Percentiles rank a stretch among this genome's conserved stretches.
These are phyloP conservation scores for Salmo trutta DNA, from an alignment of 2,797 vertebrate species.

Conservation along the genomic window DNA sequence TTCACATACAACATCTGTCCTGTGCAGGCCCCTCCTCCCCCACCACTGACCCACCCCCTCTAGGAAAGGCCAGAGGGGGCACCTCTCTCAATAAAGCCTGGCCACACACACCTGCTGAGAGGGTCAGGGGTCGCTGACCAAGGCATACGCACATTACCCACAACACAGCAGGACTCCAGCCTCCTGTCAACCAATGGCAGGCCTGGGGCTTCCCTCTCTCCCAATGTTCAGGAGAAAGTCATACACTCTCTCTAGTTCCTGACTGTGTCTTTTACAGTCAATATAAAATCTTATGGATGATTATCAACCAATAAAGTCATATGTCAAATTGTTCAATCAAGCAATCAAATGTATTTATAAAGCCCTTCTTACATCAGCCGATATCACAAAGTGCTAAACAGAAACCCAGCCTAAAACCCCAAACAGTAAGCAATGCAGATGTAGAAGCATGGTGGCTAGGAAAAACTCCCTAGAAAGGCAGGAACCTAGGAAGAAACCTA, in stretches of 20 bases:
- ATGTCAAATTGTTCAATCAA: neutral
- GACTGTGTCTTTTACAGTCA: neutral
- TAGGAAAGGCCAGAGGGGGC: conserved; percentile 46
- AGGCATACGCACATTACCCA: conserved; percentile 35
- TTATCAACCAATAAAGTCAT: neutral
- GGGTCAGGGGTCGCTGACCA: conserved; percentile 64
- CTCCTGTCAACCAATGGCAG: conserved; percentile 16
- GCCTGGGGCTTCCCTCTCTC: conserved; percentile 34
- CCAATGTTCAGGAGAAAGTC: conserved; percentile 19
- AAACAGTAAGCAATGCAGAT: no score
- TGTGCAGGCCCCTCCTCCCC: conserved; percentile 6
- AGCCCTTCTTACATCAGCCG: no score
- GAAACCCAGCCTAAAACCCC: no score
- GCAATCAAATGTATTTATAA: no score
- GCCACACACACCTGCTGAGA: conserved; percentile 73
- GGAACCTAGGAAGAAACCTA: no score
- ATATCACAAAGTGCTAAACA: no score
- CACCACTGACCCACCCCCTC: conserved; percentile 34
- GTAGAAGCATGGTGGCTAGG: no score
- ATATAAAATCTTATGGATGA: neutral
- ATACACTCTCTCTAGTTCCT: conserved; percentile 14
- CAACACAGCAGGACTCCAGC: conserved; percentile 40
- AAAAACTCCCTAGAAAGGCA: no score
- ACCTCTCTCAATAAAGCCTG: conserved; percentile 56
- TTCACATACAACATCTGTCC: conserved; percentile 76